Base-by-base conservation (phyloP, 2,113 vertebrate genomes). In the crab-eating macaque (Macaca fascicularis) region DNA sequence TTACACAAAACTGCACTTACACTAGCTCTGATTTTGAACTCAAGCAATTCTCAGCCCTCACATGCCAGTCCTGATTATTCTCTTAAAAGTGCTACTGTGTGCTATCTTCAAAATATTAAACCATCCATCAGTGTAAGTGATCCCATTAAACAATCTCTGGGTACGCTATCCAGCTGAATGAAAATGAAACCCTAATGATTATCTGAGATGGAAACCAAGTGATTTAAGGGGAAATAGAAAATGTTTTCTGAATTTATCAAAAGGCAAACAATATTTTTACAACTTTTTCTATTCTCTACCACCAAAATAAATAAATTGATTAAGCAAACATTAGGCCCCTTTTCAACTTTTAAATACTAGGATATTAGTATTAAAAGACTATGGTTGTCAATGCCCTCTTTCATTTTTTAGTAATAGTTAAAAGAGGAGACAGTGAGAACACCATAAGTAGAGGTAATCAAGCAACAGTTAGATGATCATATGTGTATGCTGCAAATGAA, bases 81-180 rank as follows among this genome's bases (percentile, higher is more conserved):
- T 90, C 89, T 87, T 84, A 35, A 87, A 97, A 94, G 81, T 35
- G 40, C 83, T 85, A 89, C 81, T 79, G 59, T 88, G 40, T 85
- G 92, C 40, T 40, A 67, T 90, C 95, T 96, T 97, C 95, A 95
- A 93, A 98, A 95, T 94, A 96, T 81, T 81, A 97, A 82, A 83
- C 89, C 88, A 90, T 70, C 96, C 81, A 94, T 97, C 96, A 97
- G 2, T 75, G 61, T 70, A 90, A 95, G 95, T 61, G 92, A 92
- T 64, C 59, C 89, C 84, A 80, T 94, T 96, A 96, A 94, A 97
- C 84, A 90, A 91, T 87, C 93, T 96, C 69, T 64, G 88, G 72
- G 48, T 89, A 75, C 9, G 52, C 72, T 78, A 89, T 76, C 50
- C 70, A 52, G 95, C 45, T 90, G 90, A 93, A 93, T 48, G 72